Base-by-base conservation (phyloP, 2,797 vertebrate genomes). In the Sebastes flavidus region DNA sequence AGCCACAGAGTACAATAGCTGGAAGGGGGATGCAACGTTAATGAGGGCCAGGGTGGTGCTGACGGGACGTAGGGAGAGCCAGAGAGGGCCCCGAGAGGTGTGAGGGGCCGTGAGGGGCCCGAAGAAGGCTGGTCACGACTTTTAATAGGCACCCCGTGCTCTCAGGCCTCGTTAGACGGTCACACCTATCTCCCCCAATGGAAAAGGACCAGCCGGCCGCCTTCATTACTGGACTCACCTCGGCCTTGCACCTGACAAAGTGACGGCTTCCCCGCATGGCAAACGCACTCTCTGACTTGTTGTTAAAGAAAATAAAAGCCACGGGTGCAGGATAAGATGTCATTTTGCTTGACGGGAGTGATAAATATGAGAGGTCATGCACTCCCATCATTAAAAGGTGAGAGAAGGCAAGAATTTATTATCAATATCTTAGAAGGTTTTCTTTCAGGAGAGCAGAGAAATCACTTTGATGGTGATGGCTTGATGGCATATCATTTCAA, bases 81-180 rank as follows among this genome's bases (percentile, higher is more conserved):
- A 89, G 88, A 78, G 81, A 88, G 83, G 91, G 93, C 91, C 88
- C 84, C 29, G 82, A 88, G 92, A 94, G 91, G 92, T 87, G 82
- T 94, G 94, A 94, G 90, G 85, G 89, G 80, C 81, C 65, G 67
- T 29, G 82, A 85, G 91, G 85, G 85, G 89, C 93, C 89, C 55
- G 52, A 60, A 78, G 83, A 88, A 87, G 87, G 89, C 85, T 90
- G 93, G 91, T 85, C 91, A 86, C 77, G 88, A 90, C 93, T 94
- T 93, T 91, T 94, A 93, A 95, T 94, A 89, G 94, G 94, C 93
- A 92, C 94, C 95, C 95, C 46, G 75, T 82, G 91, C 88, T 91
- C 90, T 87, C 71, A 32, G 80, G 89, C 89, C 95, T 96, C 94
- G 95, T 96, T 96, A 96, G 95, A 94, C 90, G 89, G 91, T 96